These are phyloP conservation scores for Ectemnius lituratus DNA, from an alignment of 2,888 invertebrate species.

Conservation along the genomic window DNA sequence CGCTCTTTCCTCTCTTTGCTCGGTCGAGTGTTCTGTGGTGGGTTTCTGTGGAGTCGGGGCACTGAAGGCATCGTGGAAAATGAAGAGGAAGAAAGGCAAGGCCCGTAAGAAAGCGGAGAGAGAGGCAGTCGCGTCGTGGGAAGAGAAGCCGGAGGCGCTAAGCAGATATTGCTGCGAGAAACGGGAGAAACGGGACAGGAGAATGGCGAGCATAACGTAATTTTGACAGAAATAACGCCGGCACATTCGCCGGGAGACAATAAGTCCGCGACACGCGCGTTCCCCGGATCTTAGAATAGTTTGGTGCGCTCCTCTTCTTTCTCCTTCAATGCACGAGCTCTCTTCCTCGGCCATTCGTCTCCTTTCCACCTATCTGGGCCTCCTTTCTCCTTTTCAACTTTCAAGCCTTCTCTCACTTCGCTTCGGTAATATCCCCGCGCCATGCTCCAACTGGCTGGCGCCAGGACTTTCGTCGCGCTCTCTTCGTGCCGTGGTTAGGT, in stretches of 20 bases:
- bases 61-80: not conserved
- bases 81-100: not conserved
- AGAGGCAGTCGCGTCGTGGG: not conserved
- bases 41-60: too few relatives aligned
- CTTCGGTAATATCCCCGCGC: constrained; percentile 11
- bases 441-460: constrained; percentile 31
- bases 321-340: constrained; percentile 26
- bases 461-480: constrained; percentile 44
- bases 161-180: constrained; percentile 48
- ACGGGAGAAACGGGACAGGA: constrained; percentile 52
- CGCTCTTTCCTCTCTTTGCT: too few relatives aligned
- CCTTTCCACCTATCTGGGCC: not conserved
- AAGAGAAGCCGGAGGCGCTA: constrained; percentile 60
- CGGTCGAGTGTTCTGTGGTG: too few relatives aligned
- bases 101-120: constrained; percentile 1
- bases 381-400: too few relatives aligned
- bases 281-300: constrained; percentile 72
- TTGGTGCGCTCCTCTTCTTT: constrained; percentile 59
- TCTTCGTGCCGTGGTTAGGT: not conserved
- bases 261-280: constrained; percentile 67
- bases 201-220: constrained; percentile 72
- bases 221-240: constrained; percentile 77
- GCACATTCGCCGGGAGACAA: constrained; percentile 65
- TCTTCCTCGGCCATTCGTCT: constrained; percentile 33
- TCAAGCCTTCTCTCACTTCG: not conserved